phyloP scores from a whole-genome alignment of 2,888 invertebrate species.

The Latrodectus elegans region DNA sequence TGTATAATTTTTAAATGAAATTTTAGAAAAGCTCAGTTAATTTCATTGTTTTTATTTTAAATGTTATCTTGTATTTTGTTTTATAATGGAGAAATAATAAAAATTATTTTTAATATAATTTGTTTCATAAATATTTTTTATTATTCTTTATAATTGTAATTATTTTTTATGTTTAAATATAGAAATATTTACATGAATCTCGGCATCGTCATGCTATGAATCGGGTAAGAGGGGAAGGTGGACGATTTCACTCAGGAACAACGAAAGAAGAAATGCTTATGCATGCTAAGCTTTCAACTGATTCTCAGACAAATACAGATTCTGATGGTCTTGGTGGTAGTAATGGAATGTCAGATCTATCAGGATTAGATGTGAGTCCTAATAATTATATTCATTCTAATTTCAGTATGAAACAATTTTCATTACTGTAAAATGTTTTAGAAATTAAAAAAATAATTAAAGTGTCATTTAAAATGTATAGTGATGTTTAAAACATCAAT shows the following conservation, averaged over 20 bases:
- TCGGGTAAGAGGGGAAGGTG: constrained; percentile 95
- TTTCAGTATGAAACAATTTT: not conserved
- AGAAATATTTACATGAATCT: constrained; percentile 99
- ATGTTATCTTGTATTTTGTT: too few species aligned
- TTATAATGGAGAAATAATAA: too few species aligned
- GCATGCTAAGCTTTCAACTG: constrained; percentile 53
- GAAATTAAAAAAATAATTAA: not conserved
- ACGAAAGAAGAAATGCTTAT: constrained; percentile 51
- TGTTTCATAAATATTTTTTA: too few species aligned
- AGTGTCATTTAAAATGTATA: not conserved
- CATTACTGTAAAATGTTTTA: not conserved
- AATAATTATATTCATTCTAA: not conserved
- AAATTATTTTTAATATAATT: too few species aligned
- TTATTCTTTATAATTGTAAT: too few species aligned
- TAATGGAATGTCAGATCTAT: constrained; percentile 55
- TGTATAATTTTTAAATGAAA: too few species aligned
- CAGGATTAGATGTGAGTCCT: constrained; percentile 46
- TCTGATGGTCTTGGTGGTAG: constrained; percentile 45
- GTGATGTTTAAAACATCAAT: not conserved
- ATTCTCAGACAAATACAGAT: constrained; percentile 69
- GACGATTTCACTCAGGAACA: constrained; percentile 89
- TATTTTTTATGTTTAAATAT: constrained; percentile 73
- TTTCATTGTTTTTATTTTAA: too few species aligned
- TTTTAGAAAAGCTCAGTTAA: too few species aligned
- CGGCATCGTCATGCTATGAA: constrained; percentile 98